A percentile compares a stretch with the other conserved stretches of the same genome.
Evolutionary conservation across 2,797 vertebrate species (phyloP).

Genomic region (Heteromormyrus szaboi): DNA sequence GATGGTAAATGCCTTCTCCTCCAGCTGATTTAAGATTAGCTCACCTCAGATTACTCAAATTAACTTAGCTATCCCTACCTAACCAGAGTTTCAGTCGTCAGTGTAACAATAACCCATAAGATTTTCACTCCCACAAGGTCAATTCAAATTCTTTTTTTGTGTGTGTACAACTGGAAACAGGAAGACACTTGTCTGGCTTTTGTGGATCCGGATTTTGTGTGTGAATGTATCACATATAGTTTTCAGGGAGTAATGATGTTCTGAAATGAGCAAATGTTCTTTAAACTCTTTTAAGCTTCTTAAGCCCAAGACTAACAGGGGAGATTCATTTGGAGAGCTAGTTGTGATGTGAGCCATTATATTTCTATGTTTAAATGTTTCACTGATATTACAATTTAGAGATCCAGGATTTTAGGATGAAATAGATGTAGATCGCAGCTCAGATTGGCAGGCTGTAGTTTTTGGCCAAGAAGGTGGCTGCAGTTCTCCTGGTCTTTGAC

Average conservation of each 20-base stretch:
- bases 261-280: background rate
- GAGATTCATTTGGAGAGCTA: background rate
- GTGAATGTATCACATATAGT: background rate
- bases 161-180: background rate
- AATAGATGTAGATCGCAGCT: background rate
- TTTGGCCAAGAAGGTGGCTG: background rate
- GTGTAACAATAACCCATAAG: background rate
- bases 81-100: background rate
- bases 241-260: background rate
- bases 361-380: background rate
- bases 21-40: background rate
- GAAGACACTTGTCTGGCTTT: background rate
- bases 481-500: background rate
- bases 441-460: background rate
- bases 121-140: background rate
- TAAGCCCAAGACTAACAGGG: background rate
- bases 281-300: conserved; percentile 2
- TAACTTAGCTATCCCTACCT: background rate
- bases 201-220: background rate
- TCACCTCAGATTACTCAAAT: background rate
- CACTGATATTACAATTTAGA: background rate
- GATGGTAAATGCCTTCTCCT: background rate
- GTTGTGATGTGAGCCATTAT: background rate
- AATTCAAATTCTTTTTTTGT: background rate
- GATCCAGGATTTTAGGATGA: background rate